Evolutionary conservation across 2,888 invertebrate genomes (phyloP).

Genomic region (Chaitophorus viminalis): DNA sequence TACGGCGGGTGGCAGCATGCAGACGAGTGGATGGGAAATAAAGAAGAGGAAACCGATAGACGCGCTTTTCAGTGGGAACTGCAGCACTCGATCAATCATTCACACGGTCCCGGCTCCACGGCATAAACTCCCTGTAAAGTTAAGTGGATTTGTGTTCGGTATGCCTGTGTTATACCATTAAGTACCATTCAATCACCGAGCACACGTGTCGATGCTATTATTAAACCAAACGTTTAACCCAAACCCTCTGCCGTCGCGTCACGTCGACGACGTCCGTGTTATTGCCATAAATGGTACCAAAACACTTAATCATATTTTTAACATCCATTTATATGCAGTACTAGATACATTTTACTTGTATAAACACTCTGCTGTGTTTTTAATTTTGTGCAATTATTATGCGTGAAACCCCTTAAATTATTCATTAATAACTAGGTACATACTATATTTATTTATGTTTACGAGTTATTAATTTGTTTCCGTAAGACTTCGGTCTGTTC

Average conservation of each 20-base stretch:
- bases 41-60: conserved; percentile 43
- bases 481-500: too few species aligned
- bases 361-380: not conserved
- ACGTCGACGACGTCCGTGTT: not conserved
- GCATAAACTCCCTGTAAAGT: conserved; percentile 60
- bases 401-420: not conserved
- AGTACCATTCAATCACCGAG: conserved; percentile 50
- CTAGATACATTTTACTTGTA: not conserved
- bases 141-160: conserved; percentile 58
- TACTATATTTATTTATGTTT: too few species aligned
- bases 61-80: conserved; percentile 30
- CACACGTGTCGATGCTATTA: conserved; percentile 54
- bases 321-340: not conserved
- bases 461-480: too few species aligned
- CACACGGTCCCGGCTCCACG: not conserved
- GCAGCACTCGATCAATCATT: conserved; percentile 55
- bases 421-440: too few species aligned
- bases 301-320: not conserved
- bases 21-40: not conserved
- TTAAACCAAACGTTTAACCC: conserved; percentile 50
- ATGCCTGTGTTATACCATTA: conserved; percentile 50
- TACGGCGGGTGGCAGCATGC: not conserved
- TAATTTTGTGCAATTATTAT: not conserved
- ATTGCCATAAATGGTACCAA: conserved; percentile 31
- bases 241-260: not conserved